Base-by-base conservation (phyloP, 2,113 vertebrate species). In the Coptodon bakossiorum region DNA sequence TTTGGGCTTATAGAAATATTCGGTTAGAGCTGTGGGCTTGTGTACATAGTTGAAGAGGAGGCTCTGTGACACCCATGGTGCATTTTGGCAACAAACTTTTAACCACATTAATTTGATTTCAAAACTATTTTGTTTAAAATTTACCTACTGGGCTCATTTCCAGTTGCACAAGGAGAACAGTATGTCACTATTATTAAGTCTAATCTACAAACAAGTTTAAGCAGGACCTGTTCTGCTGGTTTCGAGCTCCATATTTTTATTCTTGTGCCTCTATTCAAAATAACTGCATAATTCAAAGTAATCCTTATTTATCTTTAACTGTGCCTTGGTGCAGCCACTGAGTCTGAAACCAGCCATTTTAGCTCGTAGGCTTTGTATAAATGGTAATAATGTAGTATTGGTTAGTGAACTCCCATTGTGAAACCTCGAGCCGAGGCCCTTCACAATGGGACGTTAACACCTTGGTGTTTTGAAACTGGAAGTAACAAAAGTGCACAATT, bases 341-440 rank as follows among this genome's bases (percentile, higher is more conserved):
- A 76, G 68, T 17, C 9, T 19, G 68, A 76, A 29, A 48, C 14
- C 4, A 48, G 68, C 4, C 9, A 10, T 48, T 76, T 73, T 45
- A 27, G 5, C 40, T 27, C 2, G 1, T 10, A 73, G 40, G 40
- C 22, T 76, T 24, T 76, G 43, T 48, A 48, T 5, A 71, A 71
- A 71, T 71, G 12, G 13, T 16, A 76, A 48, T 45, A 27, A 6
- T 22, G n/a, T n/a, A 6, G n/a, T 10, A 54, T 7, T 73, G 9
- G 14, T 29, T 17, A 1, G 9, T 3, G 40, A 73, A 29, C 38
- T 73, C 66, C 13, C 0, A 2, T 17, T 48, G 40, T 0, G 40
- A 17, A 17, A 73, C n/a, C 68, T 27, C 5, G 6, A 17, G 40
- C 68, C 0, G 3, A 48, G 40, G 68, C 68, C 40, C 6, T 73